These are phyloP conservation scores for Philereme vetulata DNA, from an alignment of 2,888 invertebrate species.

Conservation along the genomic window DNA sequence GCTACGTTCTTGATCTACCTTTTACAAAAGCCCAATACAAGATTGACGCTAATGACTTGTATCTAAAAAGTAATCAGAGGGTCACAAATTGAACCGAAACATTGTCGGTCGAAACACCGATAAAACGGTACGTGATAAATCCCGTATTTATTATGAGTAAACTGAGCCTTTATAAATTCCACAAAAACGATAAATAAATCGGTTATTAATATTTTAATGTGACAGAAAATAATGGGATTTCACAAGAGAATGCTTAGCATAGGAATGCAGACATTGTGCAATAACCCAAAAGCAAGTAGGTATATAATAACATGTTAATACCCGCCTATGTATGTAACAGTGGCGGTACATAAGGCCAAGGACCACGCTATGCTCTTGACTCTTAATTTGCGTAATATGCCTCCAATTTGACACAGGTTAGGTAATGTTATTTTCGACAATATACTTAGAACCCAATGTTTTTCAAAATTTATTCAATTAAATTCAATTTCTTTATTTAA, in stretches of 20 bases:
- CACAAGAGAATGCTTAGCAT: background rate
- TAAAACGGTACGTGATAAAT: no score
- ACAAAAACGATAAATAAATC: background rate
- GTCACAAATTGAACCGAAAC: no score
- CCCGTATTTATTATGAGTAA: no score
- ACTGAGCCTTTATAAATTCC: no score
- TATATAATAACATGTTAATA: background rate
- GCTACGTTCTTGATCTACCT: no score
- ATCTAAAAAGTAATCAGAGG: no score
- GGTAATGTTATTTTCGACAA: background rate
- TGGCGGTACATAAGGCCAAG: background rate
- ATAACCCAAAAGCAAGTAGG: background rate
- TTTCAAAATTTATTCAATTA: no score
- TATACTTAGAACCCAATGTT: no score
- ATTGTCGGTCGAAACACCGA: no score
- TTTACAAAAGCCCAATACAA: no score
- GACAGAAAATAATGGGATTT: background rate
- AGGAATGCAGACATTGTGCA: conserved; percentile 1
- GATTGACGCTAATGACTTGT: no score
- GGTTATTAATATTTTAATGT: background rate
- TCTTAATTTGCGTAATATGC: background rate
- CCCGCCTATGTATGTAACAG: background rate
- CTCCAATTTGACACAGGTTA: background rate
- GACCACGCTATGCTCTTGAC: background rate
- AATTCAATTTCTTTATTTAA: no score